Percentiles rank a stretch among this genome's conserved stretches.
Evolutionary conservation across 2,888 invertebrate genomes (phyloP).

Genomic region (Brenthis ino): DNA sequence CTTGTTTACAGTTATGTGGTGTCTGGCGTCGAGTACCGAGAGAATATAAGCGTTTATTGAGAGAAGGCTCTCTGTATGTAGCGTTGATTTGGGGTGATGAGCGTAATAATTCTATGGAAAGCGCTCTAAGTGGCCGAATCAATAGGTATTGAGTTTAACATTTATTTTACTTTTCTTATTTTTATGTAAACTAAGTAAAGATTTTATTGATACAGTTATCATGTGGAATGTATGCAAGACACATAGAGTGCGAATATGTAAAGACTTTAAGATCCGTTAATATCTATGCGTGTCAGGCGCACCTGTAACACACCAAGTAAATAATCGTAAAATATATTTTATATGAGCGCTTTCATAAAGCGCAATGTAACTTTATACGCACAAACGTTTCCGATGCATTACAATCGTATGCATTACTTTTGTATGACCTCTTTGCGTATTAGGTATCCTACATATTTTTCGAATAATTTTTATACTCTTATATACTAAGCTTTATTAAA

Average conservation of each 20-base stretch:
- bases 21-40: constrained; percentile 94
- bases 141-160: constrained; percentile 70
- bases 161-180: neutral
- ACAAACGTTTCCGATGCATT: constrained; percentile 40
- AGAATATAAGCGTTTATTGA: constrained; percentile 89
- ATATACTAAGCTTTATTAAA: neutral
- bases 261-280: constrained; percentile 35
- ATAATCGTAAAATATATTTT: constrained; percentile 44
- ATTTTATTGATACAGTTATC: constrained; percentile 28
- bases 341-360: constrained; percentile 44
- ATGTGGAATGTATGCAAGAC: constrained; percentile 13
- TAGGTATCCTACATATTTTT: constrained; percentile 32
- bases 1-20: constrained; percentile 85
- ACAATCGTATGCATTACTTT: constrained; percentile 37
- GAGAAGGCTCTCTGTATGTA: constrained; percentile 90
- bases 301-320: constrained; percentile 37
- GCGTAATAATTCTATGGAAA: constrained; percentile 84
- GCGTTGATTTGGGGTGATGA: constrained; percentile 89
- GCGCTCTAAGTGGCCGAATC: constrained; percentile 87
- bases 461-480: constrained; percentile 13
- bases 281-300: constrained; percentile 43
- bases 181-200: constrained; percentile 3
- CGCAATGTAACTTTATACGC: constrained; percentile 43
- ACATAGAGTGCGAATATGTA: constrained; percentile 24
- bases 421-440: constrained; percentile 39